Percentiles rank a stretch among this genome's conserved stretches.
Conservation (phyloP, 2,888 invertebrate species). For the Andricus quercusramuli region DNA sequence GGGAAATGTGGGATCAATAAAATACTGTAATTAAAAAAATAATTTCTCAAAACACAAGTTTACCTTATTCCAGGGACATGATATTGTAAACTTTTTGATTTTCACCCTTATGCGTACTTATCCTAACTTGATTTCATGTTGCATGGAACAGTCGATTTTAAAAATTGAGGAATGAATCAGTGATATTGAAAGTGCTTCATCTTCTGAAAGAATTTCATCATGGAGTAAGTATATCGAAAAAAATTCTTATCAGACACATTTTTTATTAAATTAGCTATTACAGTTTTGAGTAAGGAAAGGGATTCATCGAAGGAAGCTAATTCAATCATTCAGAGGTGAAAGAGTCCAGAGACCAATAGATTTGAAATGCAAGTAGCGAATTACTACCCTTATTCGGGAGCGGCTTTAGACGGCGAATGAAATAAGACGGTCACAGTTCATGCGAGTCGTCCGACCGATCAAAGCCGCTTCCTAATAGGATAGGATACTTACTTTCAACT, state of each 20-base stretch:
- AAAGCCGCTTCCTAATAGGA: conserved; percentile 38
- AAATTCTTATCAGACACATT: neutral
- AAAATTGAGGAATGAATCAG: neutral
- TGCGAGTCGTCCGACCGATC: conserved; percentile 38
- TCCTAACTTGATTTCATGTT: no score
- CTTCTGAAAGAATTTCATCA: conserved; percentile 16
- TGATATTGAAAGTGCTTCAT: neutral
- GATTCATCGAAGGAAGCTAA: conserved; percentile 29
- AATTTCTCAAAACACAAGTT: no score
- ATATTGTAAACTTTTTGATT: no score
- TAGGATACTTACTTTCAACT: conserved; percentile 34
- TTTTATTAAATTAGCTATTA: conserved; percentile 17
- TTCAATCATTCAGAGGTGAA: conserved; percentile 22
- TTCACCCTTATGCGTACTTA: no score
- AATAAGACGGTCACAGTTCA: conserved; percentile 38
- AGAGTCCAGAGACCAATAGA: conserved; percentile 31
- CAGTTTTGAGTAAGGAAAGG: conserved; percentile 15
- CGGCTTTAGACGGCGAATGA: conserved; percentile 37
- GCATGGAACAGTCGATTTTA: neutral
- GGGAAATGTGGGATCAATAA: no score
- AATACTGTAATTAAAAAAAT: no score
- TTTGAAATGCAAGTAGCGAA: conserved; percentile 35
- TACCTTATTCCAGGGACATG: no score
- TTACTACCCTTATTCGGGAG: conserved; percentile 38
- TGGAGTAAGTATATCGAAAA: neutral